Percentiles rank a stretch among this genome's conserved stretches.
Conservation (phyloP, 2,888 invertebrate species). For the Caenorhabditis sp. region DNA sequence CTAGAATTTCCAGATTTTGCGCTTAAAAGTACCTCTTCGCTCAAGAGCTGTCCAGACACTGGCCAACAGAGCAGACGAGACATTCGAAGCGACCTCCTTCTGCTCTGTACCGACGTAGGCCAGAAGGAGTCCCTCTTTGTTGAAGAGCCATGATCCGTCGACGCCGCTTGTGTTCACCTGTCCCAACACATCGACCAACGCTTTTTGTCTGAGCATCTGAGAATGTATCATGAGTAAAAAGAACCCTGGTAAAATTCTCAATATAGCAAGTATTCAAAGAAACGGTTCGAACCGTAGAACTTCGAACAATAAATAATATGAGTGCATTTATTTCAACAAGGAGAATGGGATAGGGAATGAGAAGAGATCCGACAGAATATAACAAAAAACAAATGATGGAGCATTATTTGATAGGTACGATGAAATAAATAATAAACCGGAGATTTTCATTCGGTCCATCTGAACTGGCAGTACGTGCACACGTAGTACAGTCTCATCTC, state of each 20-base stretch:
- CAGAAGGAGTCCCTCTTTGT: constrained; percentile 73
- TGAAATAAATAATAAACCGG: constrained; percentile 5
- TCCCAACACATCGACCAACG: constrained; percentile 72
- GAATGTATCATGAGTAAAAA: not conserved
- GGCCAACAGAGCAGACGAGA: constrained; percentile 71
- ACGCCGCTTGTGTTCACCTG: constrained; percentile 74
- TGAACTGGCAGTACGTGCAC: constrained; percentile 85
- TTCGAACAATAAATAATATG: constrained; percentile 15
- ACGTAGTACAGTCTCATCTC: constrained; percentile 86
- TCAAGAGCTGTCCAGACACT: constrained; percentile 73
- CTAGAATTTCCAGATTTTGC: not conserved
- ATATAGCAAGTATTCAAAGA: constrained; percentile 1
- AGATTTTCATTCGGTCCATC: constrained; percentile 85
- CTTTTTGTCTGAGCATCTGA: constrained; percentile 74
- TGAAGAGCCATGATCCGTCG: constrained; percentile 71
- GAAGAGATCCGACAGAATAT: constrained; percentile 13
- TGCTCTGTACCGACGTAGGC: constrained; percentile 71
- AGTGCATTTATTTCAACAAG: not conserved
- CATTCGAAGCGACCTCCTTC: constrained; percentile 63
- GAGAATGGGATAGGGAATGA: not conserved
- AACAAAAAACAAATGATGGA: not conserved
- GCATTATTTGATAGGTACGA: not conserved
- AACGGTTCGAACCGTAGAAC: not conserved
- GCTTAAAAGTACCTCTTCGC: constrained; percentile 65
- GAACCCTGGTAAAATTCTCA: not conserved